Percentiles rank a stretch among this genome's conserved stretches.
Evolutionary conservation across 2,888 invertebrate species (phyloP).

Genomic region (Apocheima hispidaria): DNA sequence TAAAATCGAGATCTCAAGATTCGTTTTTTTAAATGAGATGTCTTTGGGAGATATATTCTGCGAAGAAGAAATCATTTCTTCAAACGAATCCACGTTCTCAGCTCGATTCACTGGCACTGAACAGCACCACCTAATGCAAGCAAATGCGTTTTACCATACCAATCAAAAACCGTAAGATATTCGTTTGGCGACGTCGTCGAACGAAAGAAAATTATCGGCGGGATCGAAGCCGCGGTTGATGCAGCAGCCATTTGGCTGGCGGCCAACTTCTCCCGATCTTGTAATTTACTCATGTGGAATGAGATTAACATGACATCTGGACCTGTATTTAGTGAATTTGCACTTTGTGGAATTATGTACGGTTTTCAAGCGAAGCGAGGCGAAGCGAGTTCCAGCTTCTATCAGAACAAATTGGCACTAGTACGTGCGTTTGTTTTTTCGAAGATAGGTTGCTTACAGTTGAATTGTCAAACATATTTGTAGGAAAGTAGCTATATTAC

Average conservation of each 20-base stretch:
- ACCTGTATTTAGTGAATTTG: conserved; percentile 68
- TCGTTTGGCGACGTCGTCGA: conserved; percentile 55
- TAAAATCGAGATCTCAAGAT: no score
- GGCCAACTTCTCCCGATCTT: conserved; percentile 73
- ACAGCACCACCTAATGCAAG: conserved; percentile 39
- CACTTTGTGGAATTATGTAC: conserved; percentile 46
- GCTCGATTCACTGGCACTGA: conserved; percentile 36
- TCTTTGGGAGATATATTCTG: no score
- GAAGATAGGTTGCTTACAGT: neutral
- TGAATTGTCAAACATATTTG: neutral
- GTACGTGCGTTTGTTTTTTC: no score
- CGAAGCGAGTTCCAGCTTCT: no score
- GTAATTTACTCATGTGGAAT: conserved; percentile 76
- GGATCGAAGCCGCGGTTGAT: conserved; percentile 64
- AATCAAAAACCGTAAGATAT: conserved; percentile 54
- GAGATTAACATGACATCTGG: conserved; percentile 77
- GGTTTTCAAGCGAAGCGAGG: neutral
- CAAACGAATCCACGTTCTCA: conserved; percentile 15
- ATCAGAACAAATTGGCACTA: no score
- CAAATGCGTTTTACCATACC: conserved; percentile 44
- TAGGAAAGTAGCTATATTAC: no score
- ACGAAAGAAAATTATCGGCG: conserved; percentile 70
- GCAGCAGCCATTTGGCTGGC: conserved; percentile 73
- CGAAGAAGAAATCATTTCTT: conserved; percentile 2
- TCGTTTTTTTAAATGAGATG: neutral